Percentiles rank a stretch among this genome's conserved stretches.
Conservation (phyloP, 2,888 invertebrate genomes). For the Pristionchus mayeri region DNA sequence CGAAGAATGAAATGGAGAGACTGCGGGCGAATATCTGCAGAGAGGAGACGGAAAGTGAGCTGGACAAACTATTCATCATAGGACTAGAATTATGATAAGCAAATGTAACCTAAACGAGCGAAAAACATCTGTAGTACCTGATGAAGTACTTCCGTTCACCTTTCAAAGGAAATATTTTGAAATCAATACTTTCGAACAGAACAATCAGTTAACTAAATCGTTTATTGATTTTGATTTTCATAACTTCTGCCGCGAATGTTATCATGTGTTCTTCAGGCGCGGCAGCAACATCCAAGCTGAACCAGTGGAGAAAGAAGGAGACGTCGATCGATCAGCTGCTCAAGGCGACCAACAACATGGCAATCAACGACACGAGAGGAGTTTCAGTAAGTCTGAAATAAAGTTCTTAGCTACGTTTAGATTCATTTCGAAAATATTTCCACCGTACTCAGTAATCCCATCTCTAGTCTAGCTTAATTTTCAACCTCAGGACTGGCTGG, state of each 20-base stretch:
- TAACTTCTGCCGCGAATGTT: background rate
- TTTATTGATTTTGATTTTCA: background rate
- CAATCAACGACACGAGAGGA: conserved; percentile 3
- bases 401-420: too few species aligned
- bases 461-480: too few species aligned
- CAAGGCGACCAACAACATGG: background rate
- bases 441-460: too few species aligned
- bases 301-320: conserved; percentile 28
- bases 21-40: conserved; percentile 1
- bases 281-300: background rate
- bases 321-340: conserved; percentile 6
- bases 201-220: background rate
- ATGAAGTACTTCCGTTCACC: too few species aligned
- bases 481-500: conserved; percentile 39
- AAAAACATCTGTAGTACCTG: too few species aligned
- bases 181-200: background rate
- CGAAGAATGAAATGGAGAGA: conserved; percentile 17
- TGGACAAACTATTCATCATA: too few species aligned
- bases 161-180: background rate
- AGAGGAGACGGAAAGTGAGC: conserved; percentile 16
- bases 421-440: too few species aligned
- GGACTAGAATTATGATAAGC: too few species aligned
- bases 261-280: background rate
- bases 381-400: background rate
- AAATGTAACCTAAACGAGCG: too few species aligned